Conservation (phyloP, 2,113 vertebrate genomes). For the Tapirus terrestris region DNA sequence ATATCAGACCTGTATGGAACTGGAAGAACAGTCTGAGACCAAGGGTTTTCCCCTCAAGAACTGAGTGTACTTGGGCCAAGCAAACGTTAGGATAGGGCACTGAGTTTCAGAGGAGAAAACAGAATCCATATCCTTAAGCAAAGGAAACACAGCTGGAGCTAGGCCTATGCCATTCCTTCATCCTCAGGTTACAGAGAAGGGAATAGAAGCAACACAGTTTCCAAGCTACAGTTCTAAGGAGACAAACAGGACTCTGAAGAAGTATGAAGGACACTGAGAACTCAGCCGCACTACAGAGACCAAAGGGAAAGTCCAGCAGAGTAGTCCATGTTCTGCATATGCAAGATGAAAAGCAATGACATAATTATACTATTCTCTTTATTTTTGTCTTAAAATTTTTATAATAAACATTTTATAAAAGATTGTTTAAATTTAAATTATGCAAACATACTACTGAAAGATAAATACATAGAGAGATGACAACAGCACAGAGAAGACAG, state of each 20-base stretch:
- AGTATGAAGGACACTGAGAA: neutral
- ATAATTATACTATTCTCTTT: neutral
- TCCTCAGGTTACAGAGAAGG: neutral
- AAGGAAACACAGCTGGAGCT: neutral
- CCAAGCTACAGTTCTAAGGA: fast-evolving
- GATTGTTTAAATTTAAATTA: neutral
- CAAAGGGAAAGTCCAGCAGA: neutral
- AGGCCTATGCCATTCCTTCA: neutral
- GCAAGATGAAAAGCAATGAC: neutral
- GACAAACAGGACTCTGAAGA: neutral
- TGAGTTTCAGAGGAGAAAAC: neutral
- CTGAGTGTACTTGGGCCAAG: neutral
- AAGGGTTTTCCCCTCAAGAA: no score
- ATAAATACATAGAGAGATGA: neutral
- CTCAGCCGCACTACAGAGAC: neutral
- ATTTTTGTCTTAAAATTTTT: neutral
- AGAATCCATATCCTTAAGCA: neutral
- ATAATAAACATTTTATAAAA: neutral
- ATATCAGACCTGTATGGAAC: no score
- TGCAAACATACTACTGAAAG: neutral
- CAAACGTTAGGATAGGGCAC: fast-evolving
- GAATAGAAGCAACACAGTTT: neutral
- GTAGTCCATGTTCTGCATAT: neutral
- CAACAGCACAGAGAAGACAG: neutral
- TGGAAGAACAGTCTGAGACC: neutral